A percentile compares a stretch with the other conserved stretches of the same genome.
Evolutionary conservation across 2,797 vertebrate species (phyloP).

Genomic region (Silurus aristotelis): DNA sequence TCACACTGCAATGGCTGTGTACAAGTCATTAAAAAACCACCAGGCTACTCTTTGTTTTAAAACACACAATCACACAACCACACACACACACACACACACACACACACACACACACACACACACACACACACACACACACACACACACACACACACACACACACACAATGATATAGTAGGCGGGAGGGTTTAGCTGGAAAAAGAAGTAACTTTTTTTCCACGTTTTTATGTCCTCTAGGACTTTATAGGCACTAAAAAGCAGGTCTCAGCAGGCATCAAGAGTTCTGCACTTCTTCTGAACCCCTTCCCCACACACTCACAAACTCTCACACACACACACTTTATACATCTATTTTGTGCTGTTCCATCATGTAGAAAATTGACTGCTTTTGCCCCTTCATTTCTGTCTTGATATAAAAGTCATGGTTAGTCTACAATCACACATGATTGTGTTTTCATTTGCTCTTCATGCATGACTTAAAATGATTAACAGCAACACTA

Average conservation of each 20-base stretch:
- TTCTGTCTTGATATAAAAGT: neutral
- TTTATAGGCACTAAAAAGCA: conserved; percentile 36
- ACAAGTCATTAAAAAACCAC: conserved; percentile 34
- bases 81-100: neutral
- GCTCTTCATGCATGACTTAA: neutral
- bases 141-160: too few relatives aligned
- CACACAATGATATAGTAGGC: neutral
- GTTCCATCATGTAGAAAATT: conserved; percentile 5
- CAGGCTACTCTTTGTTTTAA: conserved; percentile 42
- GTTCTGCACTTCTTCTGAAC: conserved; percentile 24
- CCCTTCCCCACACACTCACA: conserved; percentile 29
- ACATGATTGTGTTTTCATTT: neutral
- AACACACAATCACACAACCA: conserved; percentile 7
- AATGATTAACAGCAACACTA: neutral
- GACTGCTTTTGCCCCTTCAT: neutral
- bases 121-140: neutral
- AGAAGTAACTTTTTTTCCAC: conserved; percentile 24
- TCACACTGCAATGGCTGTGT: conserved; percentile 41
- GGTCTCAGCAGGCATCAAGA: conserved; percentile 34
- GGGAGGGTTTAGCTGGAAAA: conserved; percentile 14
- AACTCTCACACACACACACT: conserved; percentile 9
- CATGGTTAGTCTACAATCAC: neutral
- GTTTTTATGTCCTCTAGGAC: conserved; percentile 6
- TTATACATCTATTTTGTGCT: neutral
- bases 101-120: too few relatives aligned